Base-by-base conservation (phyloP, 2,888 invertebrate genomes). In the Abrostola tripartita region DNA sequence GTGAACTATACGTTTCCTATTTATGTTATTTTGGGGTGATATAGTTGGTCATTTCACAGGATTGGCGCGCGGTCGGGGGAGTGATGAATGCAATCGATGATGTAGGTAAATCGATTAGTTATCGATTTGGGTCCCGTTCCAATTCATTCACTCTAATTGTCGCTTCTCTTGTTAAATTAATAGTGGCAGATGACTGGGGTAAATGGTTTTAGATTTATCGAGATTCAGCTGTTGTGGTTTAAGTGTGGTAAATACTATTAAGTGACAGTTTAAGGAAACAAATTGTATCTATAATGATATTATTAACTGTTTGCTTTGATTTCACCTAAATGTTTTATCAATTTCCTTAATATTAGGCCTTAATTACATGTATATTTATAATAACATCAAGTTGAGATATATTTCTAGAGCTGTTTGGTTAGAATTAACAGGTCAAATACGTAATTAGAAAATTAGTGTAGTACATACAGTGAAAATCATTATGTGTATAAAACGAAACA, bases 101-200 rank as follows among this genome's bases (percentile, higher is more conserved):
- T 87, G 91, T 86, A 90, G 89, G 89, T 92, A 90, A 92, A 91
- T 91, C 85, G 88, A 88, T 90, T 90, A 78, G 81, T 71, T 78
- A 84, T 84, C 78, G 80, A 83, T 88, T 81, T 69, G 76, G 74
- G 71, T 78, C 67, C 66, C 78, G 68, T 60, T 65, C 53, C 65
- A 71, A 68, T 81, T 73, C 55, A 78, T 81, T 75, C 54, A 55
- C 66, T 63, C 52, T 76, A 81, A 82, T 79, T 74, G 78, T 68
- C 55, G 52, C 58, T 73, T 69, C 67, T 65, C 71, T 50, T 61
- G 57, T 68, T 59, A 58, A 65, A 72, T 79, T 68, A 72, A 75
- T 65, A 65, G 54, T 55, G 68, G 61, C 71, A 75, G 79, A 80
- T 78, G 76, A 78, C 38, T 65, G 54, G 47, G 47, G 50, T 64